Base-by-base conservation (phyloP, 2,113 vertebrate species). In the Chaetorhynchus papuensis region DNA sequence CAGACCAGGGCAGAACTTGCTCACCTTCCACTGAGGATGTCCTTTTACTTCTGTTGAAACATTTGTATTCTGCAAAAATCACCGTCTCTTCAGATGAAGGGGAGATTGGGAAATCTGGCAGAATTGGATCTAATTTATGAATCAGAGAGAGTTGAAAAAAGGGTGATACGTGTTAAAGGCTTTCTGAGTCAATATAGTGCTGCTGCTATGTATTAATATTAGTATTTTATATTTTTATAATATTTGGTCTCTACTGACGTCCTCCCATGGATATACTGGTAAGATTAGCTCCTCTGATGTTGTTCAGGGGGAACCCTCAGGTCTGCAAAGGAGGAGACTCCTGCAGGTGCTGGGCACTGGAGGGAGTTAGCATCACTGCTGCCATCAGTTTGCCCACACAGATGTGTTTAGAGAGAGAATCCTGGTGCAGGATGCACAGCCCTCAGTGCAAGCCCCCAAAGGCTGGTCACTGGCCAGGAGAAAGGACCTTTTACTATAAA, bases 141-240 rank as follows among this genome's bases (percentile, higher is more conserved):
- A 75, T 90, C 47, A 13, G 23, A 69, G 37, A 82, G 53, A 95
- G 33, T 41, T 66, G 49, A 77, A 79, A 69, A 75, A 89, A 59
- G 10, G 12, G 10, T 82, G 35, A 16, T 61, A 49, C 4, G 16
- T 86, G 53, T 85, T 80, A 76, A 90, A 93, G 61, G 60, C 72
- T 94, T 94, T 93, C 57, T 81, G 60, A 90, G 79, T 87, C 72
- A 75, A 60, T 86, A 45, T 9, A 81, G 30, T 82, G 53, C 93
- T 95, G 92, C 90, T 96, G 65, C 83, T 94, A 24, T 78, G 66
- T 63, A 75, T 68, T 57, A 83, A 74, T 95, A 79, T 33, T 74
- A 59, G 16, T 83, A 33, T 66, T 90, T 92, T 90, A 78, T 96
- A 81, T 93, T 96, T 96, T 95, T 96, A 71, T 87, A 94, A 39